A percentile compares a stretch with the other conserved stretches of the same genome.
Evolutionary conservation across 2,888 invertebrate species (phyloP).

Genomic region (Orchestes rusci): DNA sequence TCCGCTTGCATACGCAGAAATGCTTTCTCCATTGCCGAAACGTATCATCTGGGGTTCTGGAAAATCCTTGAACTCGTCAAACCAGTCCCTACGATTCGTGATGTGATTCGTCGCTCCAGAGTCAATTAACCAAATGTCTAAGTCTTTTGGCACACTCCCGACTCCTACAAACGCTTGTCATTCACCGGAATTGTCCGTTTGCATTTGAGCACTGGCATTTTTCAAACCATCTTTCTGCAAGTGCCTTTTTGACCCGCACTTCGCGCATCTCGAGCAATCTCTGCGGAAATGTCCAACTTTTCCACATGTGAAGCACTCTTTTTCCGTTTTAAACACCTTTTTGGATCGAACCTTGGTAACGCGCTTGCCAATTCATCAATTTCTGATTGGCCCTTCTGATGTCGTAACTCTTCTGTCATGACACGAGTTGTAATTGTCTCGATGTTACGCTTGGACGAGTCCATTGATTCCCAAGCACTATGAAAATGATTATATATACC

Average conservation of each 20-base stretch:
- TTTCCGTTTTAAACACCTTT: not conserved
- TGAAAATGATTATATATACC: not conserved
- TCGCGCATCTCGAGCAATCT: not conserved
- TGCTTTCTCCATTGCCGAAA: not conserved
- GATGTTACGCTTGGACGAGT: not conserved
- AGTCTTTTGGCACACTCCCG: not conserved
- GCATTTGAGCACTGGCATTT: not conserved
- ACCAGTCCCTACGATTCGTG: no score
- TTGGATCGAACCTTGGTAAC: not conserved
- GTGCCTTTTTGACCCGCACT: constrained; percentile 1
- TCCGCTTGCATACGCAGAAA: not conserved
- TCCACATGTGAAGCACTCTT: not conserved
- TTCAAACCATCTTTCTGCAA: not conserved
- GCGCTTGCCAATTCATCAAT: not conserved
- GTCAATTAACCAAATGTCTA: not conserved
- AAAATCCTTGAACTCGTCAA: not conserved
- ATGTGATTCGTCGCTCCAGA: no score
- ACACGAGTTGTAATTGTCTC: not conserved
- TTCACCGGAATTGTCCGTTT: not conserved
- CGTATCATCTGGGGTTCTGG: not conserved
- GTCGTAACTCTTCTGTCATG: not conserved
- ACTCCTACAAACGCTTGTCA: not conserved
- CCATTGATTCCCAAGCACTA: not conserved
- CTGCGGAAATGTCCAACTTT: not conserved
- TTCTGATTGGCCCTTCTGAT: not conserved